These are phyloP conservation scores for Coendou prehensilis DNA, from an alignment of 2,797 vertebrate species.

Conservation along the genomic window DNA sequence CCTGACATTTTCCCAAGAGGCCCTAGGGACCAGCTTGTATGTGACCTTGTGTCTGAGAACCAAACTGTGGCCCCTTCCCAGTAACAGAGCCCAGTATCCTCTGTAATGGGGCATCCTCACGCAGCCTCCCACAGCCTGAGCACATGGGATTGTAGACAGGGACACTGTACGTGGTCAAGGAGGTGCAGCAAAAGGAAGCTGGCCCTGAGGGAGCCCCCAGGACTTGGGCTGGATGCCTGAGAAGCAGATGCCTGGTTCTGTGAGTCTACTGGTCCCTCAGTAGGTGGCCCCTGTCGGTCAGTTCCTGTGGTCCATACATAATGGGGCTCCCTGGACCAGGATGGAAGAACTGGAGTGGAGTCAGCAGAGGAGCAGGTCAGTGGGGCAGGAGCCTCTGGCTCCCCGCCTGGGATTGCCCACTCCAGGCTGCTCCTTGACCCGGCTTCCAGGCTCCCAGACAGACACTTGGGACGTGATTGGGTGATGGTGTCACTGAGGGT, in stretches of 20 bases:
- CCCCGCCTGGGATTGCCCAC: background rate
- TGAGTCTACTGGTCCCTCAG: background rate
- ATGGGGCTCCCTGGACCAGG: background rate
- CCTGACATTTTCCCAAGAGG: too few relatives aligned
- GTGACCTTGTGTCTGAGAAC: background rate
- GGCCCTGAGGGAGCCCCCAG: fast-evolving
- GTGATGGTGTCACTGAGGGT: background rate
- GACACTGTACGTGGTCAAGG: background rate
- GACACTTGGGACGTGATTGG: background rate
- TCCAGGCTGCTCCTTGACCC: background rate
- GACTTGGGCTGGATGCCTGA: fast-evolving
- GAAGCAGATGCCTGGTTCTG: fast-evolving
- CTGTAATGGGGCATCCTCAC: background rate
- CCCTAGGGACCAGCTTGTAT: background rate
- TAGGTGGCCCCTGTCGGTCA: background rate
- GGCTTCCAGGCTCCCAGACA: background rate
- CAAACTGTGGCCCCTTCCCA: background rate
- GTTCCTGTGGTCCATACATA: fast-evolving
- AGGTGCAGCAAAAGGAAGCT: background rate
- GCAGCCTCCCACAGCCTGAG: background rate
- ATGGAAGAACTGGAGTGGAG: background rate
- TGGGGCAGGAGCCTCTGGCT: background rate
- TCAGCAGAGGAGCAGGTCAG: background rate
- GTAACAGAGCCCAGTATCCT: background rate
- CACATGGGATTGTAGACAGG: fast-evolving